phyloP scores from a whole-genome alignment of 2,113 vertebrate genomes.

The Notothenia coriiceps region DNA sequence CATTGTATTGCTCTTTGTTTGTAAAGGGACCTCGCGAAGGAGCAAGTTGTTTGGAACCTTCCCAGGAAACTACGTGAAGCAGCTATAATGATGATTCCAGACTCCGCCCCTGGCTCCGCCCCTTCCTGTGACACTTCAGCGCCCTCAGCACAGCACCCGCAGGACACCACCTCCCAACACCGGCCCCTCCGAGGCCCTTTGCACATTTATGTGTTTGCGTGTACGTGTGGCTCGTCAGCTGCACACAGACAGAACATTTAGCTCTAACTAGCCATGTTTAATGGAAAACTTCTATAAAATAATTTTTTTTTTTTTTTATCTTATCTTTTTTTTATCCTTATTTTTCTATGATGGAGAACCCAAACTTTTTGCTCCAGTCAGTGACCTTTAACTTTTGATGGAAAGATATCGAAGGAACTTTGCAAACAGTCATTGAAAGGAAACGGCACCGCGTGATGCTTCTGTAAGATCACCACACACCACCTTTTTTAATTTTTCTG shows the following conservation, averaged over 20 bases:
- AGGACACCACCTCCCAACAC: conserved; percentile 65
- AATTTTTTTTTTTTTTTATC: conserved; percentile 32
- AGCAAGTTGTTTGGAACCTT: conserved; percentile 99
- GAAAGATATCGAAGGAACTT: conserved; percentile 45
- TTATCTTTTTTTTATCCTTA: conserved; percentile 73
- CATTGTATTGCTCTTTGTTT: conserved; percentile 54
- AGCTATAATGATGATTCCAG: conserved; percentile 89
- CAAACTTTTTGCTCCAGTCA: conserved; percentile 62
- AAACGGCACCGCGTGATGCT: conserved; percentile 20
- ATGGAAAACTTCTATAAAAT: conserved; percentile 64
- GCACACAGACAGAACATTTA: conserved; percentile 77
- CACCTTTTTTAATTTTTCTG: background rate
- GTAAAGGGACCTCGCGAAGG: conserved; percentile 95
- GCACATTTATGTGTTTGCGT: conserved; percentile 58
- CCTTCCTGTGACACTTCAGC: conserved; percentile 58
- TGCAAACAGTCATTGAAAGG: conserved; percentile 17
- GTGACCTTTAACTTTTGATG: conserved; percentile 50
- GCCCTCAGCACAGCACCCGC: conserved; percentile 84
- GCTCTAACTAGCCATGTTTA: conserved; percentile 83
- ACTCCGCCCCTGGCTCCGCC: conserved; percentile 22
- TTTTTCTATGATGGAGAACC: conserved; percentile 69
- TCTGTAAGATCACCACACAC: conserved; percentile 30
- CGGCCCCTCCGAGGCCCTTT: conserved; percentile 47
- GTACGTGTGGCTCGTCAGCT: conserved; percentile 54
- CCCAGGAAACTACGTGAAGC: conserved; percentile 99